Conservation (phyloP, 2,113 vertebrate genomes). For the Genyomyrus donnyi region DNA sequence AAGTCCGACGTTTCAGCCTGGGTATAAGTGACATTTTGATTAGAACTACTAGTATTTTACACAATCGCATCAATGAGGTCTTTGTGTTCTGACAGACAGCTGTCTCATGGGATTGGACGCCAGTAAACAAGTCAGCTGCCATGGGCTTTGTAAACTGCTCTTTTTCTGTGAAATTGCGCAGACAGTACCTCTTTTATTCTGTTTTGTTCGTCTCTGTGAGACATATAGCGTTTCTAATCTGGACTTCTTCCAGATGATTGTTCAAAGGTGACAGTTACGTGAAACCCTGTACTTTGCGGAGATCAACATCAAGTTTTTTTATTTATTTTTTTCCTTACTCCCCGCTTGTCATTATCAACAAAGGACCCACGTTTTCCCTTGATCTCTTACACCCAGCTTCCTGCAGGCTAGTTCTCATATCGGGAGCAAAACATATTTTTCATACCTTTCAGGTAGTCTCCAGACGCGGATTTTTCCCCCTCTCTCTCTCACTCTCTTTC, state of each 20-base stretch:
- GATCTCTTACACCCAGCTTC: slow-evolving; percentile 20
- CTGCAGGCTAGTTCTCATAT: slow-evolving; percentile 45
- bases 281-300: slow-evolving; percentile 16
- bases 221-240: slow-evolving; percentile 9
- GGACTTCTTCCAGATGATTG: not conserved
- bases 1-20: not conserved
- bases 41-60: slow-evolving; percentile 16
- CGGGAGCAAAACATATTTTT: slow-evolving; percentile 53
- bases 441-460: slow-evolving; percentile 44
- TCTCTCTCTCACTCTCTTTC: slow-evolving; percentile 36
- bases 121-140: slow-evolving; percentile 5
- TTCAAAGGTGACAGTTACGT: slow-evolving; percentile 8
- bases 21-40: slow-evolving; percentile 12
- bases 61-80: slow-evolving; percentile 5
- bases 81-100: slow-evolving; percentile 16
- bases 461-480: slow-evolving; percentile 45
- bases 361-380: not conserved
- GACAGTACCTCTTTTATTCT: not conserved
- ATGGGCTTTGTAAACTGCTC: not conserved
- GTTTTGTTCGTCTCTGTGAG: slow-evolving; percentile 7
- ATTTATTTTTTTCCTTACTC: not conserved
- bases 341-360: not conserved
- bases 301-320: not conserved
- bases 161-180: slow-evolving; percentile 2
- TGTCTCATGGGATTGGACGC: slow-evolving; percentile 13